Base-by-base conservation (phyloP, 2,113 vertebrate genomes). In the Nycticorax nycticorax region DNA sequence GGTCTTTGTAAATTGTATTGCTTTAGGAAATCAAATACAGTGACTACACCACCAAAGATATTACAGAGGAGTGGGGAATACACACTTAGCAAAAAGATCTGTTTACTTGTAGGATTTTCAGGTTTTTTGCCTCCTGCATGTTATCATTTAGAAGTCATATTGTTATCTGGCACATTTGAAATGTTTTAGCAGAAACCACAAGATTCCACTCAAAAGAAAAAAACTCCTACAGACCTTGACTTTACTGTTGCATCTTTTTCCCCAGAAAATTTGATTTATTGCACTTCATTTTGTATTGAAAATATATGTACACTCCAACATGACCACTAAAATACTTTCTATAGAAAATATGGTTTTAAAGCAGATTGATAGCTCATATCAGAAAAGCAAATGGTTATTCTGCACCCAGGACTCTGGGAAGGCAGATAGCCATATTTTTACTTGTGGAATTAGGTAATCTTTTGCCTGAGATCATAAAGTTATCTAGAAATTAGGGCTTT, bases 1-100 rank as follows among this genome's bases (percentile, higher is more conserved):
- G 69, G 87, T 69, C 95, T 96, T 96, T 96, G 85, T 93, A 90
- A 95, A 59, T 77, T 75, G 39, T 52, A 53, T 47, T 85, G 72
- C 66, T 92, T 89, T 92, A 94, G 95, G 92, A 97, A 96, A 93
- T 28, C 0, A 14, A 93, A 79, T 63, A 53, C 59, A 85, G 84
- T 50, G 43, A 79, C 73, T 79, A 69, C 22, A 23, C 24, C 73
- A 76, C 39, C 64, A 95, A 81, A 89, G 41, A 56, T 56, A 94
- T 7, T 30, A 67, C 28, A 92, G 66, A 66, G 8, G 13, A 77
- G 4, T 62, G n/a, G 48, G 55, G 57, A 88, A 92, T 79, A 74
- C 45, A 84, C 37, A 52, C 15, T 93, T 85, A 50, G 63, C 63
- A 86, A 87, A 74, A 82, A 68, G 13, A 86, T 78, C 32, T 88